phyloP scores from a whole-genome alignment of 2,888 invertebrate genomes.

The Eupeodes luniger region DNA sequence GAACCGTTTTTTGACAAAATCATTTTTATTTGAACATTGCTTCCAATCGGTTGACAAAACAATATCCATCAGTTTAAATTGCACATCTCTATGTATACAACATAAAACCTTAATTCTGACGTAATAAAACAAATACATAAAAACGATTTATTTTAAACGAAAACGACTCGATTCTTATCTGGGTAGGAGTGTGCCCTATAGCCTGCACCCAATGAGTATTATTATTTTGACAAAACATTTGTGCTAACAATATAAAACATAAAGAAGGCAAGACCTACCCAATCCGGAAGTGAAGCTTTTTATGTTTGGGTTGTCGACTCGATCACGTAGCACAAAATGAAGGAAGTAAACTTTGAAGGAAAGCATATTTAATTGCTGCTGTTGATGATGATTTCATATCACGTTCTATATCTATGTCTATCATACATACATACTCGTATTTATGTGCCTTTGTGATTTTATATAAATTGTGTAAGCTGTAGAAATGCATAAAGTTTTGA shows the following conservation, averaged over 20 bases:
- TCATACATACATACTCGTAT: no score
- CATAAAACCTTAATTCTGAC: not conserved
- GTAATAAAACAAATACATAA: not conserved
- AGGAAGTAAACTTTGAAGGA: constrained; percentile 41
- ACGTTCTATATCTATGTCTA: not conserved
- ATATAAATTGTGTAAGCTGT: not conserved
- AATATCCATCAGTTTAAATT: not conserved
- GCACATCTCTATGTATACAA: not conserved
- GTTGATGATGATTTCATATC: constrained; percentile 25
- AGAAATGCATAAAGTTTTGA: not conserved
- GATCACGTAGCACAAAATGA: constrained; percentile 44
- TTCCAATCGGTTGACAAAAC: not conserved
- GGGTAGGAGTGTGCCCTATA: not conserved
- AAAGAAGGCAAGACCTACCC: constrained; percentile 6
- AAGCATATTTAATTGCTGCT: constrained; percentile 19
- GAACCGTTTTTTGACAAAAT: not conserved
- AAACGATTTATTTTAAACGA: constrained; percentile 28
- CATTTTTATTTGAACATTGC: not conserved
- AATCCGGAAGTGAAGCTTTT: constrained; percentile 38
- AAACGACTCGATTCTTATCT: constrained; percentile 52
- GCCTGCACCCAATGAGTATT: constrained; percentile 48
- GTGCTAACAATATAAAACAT: constrained; percentile 12
- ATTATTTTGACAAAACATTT: constrained; percentile 22
- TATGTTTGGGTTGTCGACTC: constrained; percentile 19
- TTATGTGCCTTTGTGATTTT: constrained; percentile 16